Conservation (phyloP, 2,797 vertebrate genomes). For the Peromyscus melanophrys region DNA sequence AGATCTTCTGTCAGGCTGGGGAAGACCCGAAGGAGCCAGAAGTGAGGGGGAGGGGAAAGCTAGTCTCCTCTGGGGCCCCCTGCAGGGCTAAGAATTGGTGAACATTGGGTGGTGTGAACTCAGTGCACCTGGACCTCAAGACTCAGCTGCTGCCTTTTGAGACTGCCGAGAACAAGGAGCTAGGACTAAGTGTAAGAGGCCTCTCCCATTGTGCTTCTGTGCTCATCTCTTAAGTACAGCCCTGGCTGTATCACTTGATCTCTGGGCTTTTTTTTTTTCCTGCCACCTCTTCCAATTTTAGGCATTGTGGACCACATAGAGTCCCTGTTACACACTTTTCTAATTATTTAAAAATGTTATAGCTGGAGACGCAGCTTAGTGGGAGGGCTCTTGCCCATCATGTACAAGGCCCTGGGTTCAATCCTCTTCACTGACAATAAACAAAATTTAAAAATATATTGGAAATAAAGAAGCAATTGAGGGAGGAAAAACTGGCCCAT, state of each 20-base stretch:
- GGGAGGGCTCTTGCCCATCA: background rate
- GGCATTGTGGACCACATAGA: background rate
- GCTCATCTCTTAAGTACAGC: background rate
- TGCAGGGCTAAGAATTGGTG: background rate
- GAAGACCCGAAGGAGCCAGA: background rate
- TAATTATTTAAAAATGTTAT: background rate
- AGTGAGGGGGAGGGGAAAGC: background rate
- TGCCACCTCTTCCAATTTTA: background rate
- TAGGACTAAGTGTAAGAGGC: background rate
- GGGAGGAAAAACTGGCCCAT: background rate
- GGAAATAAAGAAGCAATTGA: background rate
- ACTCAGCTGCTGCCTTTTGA: background rate
- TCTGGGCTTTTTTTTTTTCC: background rate
- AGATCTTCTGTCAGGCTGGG: background rate
- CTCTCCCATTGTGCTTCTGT: background rate
- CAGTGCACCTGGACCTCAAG: rapidly evolving
- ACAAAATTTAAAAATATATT: background rate
- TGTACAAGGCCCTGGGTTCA: background rate
- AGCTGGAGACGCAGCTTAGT: background rate
- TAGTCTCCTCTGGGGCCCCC: rapidly evolving
- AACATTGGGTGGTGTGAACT: background rate
- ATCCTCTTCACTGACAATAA: background rate
- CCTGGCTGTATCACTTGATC: background rate
- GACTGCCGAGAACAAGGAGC: background rate
- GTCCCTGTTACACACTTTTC: background rate